Conservation (phyloP, 2,113 vertebrate genomes). For the Origma solitaria region DNA sequence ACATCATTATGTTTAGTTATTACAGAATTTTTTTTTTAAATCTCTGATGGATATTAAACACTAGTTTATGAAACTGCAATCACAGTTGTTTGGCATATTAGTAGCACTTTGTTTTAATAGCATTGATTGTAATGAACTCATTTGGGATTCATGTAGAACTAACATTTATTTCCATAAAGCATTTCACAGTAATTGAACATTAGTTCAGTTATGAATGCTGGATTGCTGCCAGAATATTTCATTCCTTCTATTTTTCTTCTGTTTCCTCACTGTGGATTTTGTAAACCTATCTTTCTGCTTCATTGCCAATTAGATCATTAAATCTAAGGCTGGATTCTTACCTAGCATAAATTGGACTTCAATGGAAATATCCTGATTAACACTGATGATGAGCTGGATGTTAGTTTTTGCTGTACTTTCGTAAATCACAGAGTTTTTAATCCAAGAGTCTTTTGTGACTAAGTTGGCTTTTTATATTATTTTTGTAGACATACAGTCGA, state of each 20-base stretch:
- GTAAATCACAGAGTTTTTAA: not conserved
- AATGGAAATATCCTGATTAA: not conserved
- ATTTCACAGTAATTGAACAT: slow-evolving; percentile 54
- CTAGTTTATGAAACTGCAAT: slow-evolving; percentile 21
- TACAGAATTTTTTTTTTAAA: not conserved
- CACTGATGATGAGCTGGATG: not conserved
- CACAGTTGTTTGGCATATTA: slow-evolving; percentile 44
- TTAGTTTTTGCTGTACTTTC: not conserved
- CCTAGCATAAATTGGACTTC: not conserved
- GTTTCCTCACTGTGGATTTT: not conserved
- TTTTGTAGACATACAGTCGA: not conserved
- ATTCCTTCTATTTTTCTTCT: not conserved
- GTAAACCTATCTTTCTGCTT: slow-evolving; percentile 6
- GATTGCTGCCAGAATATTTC: slow-evolving; percentile 7
- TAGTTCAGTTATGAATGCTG: slow-evolving; percentile 32
- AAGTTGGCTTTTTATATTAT: not conserved
- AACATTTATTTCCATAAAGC: slow-evolving; percentile 62
- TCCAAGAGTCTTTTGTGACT: not conserved
- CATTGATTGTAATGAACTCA: slow-evolving; percentile 52
- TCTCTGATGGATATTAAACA: slow-evolving; percentile 38
- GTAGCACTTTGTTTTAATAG: slow-evolving; percentile 50
- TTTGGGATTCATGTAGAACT: slow-evolving; percentile 53
- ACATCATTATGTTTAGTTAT: slow-evolving; percentile 24
- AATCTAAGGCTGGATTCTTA: not conserved
- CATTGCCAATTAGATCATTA: not conserved